These are phyloP conservation scores for Dryobates pubescens DNA, from an alignment of 2,797 vertebrate species.

Conservation along the genomic window DNA sequence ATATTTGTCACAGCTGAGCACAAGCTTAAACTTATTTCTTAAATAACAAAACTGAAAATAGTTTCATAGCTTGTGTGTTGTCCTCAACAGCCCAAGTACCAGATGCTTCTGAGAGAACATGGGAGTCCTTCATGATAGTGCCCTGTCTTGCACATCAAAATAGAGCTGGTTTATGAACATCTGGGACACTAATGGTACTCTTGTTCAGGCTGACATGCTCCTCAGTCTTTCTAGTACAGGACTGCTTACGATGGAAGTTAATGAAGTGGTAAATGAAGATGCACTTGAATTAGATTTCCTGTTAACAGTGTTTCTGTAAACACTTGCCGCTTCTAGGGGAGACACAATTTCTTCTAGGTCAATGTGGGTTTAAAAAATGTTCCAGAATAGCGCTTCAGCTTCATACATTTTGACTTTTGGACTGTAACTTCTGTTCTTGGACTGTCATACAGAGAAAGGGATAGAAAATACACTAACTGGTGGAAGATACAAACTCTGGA, in stretches of 20 bases:
- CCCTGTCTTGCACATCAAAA: not conserved
- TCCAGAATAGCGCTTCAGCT: not conserved
- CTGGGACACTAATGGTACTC: not conserved
- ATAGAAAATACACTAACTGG: not conserved
- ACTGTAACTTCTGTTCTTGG: not conserved
- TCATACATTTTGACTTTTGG: not conserved
- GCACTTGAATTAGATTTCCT: not conserved
- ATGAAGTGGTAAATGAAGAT: not conserved
- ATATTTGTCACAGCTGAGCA: not conserved
- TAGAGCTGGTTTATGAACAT: not conserved
- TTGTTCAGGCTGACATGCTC: not conserved
- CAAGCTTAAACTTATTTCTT: not conserved
- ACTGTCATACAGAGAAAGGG: fast-evolving
- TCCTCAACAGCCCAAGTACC: not conserved
- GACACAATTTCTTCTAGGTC: not conserved
- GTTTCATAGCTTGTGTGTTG: not conserved
- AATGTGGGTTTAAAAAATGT: not conserved
- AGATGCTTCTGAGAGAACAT: not conserved
- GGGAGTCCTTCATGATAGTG: not conserved
- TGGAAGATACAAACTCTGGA: not conserved
- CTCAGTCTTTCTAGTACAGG: not conserved
- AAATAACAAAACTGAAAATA: not conserved
- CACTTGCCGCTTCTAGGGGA: not conserved
- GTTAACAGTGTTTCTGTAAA: not conserved
- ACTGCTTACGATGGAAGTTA: not conserved